Evolutionary conservation across 2,113 vertebrate genomes (phyloP).

Genomic region (Cottus gobio): DNA sequence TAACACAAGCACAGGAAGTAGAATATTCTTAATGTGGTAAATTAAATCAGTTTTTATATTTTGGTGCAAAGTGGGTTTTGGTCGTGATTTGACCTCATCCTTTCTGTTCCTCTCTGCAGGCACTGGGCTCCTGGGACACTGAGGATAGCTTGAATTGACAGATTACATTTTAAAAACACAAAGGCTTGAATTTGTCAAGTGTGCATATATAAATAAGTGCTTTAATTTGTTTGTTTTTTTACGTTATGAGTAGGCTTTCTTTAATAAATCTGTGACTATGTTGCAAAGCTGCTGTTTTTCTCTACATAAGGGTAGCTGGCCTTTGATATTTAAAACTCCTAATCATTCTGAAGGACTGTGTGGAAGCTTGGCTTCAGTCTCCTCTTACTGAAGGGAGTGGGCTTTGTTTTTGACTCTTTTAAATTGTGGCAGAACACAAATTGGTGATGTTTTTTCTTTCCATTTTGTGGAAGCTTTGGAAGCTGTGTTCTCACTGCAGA

Average conservation of each 20-base stretch:
- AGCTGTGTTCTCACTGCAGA: constrained; percentile 60
- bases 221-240: constrained; percentile 69
- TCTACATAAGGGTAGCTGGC: constrained; percentile 68
- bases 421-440: constrained; percentile 66
- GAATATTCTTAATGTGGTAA: not conserved
- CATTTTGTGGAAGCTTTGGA: constrained; percentile 56
- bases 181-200: constrained; percentile 78
- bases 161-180: constrained; percentile 40
- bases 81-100: not conserved
- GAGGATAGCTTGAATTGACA: constrained; percentile 65
- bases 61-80: not conserved
- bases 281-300: constrained; percentile 73
- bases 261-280: constrained; percentile 75
- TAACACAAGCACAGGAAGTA: not conserved
- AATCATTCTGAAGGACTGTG: constrained; percentile 67
- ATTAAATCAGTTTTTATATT: not conserved
- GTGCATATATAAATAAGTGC: constrained; percentile 76
- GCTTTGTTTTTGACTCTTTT: constrained; percentile 49
- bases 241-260: constrained; percentile 66
- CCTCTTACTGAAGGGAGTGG: constrained; percentile 32
- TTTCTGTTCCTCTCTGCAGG: constrained; percentile 65
- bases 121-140: constrained; percentile 85
- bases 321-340: constrained; percentile 79
- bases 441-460: constrained; percentile 48
- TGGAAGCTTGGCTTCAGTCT: constrained; percentile 36